Percentiles rank a stretch among this genome's conserved stretches.
Conservation (phyloP, 2,888 invertebrate genomes). For the Ophonus ardosiacus region DNA sequence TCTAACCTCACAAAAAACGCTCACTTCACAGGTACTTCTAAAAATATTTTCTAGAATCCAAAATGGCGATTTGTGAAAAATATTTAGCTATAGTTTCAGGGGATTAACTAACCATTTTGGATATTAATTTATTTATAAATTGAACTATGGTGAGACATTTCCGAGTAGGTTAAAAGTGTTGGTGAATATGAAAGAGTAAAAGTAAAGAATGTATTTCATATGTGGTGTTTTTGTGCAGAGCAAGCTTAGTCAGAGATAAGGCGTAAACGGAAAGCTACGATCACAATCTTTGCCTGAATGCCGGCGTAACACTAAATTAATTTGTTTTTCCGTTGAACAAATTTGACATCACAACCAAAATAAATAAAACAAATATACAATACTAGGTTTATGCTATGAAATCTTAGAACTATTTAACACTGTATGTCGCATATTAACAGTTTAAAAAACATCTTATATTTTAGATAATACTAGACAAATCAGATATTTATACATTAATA, state of each 20-base stretch:
- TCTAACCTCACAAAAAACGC: not conserved
- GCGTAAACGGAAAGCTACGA: slow-evolving; percentile 36
- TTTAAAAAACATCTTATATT: slow-evolving; percentile 64
- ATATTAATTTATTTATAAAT: not conserved
- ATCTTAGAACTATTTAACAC: slow-evolving; percentile 67
- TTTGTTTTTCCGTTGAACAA: slow-evolving; percentile 55
- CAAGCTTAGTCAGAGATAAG: slow-evolving; percentile 32
- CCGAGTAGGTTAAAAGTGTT: not conserved
- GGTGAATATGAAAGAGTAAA: not conserved
- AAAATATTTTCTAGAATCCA: not conserved
- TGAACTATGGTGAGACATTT: not conserved
- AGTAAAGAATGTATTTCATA: not conserved
- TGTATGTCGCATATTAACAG: slow-evolving; percentile 67
- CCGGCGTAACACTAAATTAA: slow-evolving; percentile 58
- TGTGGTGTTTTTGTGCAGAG: slow-evolving; percentile 39
- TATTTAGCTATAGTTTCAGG: not conserved
- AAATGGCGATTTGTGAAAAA: not conserved
- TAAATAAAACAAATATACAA: slow-evolving; percentile 57
- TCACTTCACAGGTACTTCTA: not conserved
- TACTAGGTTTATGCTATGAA: slow-evolving; percentile 62
- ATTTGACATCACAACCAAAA: slow-evolving; percentile 62
- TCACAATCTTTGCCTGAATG: slow-evolving; percentile 55
- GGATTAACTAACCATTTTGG: not conserved
- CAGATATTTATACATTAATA: slow-evolving; percentile 59
- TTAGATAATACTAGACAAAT: slow-evolving; percentile 64